A percentile compares a stretch with the other conserved stretches of the same genome.
These are phyloP conservation scores for Umimayanthus kanabou DNA, from an alignment of 92 coral and sea anemone species.

Conservation along the genomic window DNA sequence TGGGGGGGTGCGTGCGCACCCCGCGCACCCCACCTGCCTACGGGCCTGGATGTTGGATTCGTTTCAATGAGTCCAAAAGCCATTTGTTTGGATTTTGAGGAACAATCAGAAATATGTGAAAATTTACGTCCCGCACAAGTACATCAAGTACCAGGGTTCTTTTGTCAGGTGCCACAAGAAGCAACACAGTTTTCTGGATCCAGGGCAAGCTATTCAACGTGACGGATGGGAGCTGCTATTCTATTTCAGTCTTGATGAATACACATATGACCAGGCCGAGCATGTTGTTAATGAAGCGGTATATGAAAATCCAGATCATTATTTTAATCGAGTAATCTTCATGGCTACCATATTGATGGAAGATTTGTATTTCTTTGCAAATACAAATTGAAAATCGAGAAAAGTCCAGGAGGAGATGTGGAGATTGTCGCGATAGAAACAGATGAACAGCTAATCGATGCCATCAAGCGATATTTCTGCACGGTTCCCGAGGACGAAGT, in stretches of 20 bases:
- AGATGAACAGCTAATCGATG: not conserved
- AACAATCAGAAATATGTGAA: too few species aligned
- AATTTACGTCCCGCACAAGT: too few species aligned
- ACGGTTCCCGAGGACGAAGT: constrained; percentile 3
- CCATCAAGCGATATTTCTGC: not conserved
- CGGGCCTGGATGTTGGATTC: not conserved
- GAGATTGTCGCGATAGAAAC: not conserved
- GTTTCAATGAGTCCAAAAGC: not conserved
- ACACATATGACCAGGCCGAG: not conserved
- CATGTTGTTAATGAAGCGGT: not conserved
- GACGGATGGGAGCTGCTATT: not conserved
- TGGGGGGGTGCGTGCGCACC: too few species aligned
- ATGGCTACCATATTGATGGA: not conserved
- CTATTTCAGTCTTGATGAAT: not conserved
- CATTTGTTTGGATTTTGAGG: too few species aligned
- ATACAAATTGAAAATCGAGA: not conserved
- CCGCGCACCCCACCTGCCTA: too few species aligned
- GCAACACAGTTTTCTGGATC: too few species aligned
- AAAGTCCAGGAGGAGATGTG: constrained; percentile 15
- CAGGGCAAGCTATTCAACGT: not conserved
- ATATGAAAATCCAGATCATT: not conserved
- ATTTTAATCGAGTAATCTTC: not conserved
- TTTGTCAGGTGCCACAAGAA: not conserved
- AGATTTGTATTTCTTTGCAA: not conserved
- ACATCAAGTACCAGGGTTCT: too few species aligned